phyloP scores from a whole-genome alignment of 2,888 invertebrate genomes.

The Rambutsinella grinnellia region DNA sequence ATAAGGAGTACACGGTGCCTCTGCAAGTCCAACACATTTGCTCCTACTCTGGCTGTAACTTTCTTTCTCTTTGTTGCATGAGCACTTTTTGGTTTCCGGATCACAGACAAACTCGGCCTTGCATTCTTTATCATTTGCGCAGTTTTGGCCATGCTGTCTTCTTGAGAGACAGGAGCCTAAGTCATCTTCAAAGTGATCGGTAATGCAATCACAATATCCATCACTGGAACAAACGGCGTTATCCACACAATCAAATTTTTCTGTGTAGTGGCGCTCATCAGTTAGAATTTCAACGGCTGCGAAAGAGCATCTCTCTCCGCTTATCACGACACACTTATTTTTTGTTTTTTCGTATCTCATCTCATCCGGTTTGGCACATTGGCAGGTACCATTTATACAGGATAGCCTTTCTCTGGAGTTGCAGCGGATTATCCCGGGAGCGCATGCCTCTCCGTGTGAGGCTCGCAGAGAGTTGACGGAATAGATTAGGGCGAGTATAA shows the following conservation, averaged over 20 bases:
- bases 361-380: slow-evolving; percentile 18
- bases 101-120: background rate
- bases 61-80: background rate
- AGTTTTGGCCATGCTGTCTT: background rate
- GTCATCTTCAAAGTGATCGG: slow-evolving; percentile 12
- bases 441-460: slow-evolving; percentile 23
- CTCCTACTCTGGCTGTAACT: too few species aligned
- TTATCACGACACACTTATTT: slow-evolving; percentile 27
- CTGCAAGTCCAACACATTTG: too few species aligned
- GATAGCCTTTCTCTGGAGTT: slow-evolving; percentile 21
- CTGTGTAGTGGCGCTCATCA: slow-evolving; percentile 26
- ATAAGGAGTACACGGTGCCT: too few species aligned
- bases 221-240: slow-evolving; percentile 30
- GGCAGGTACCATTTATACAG: slow-evolving; percentile 13
- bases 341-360: slow-evolving; percentile 15
- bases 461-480: too few species aligned
- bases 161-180: background rate
- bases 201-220: slow-evolving; percentile 27
- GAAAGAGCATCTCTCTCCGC: slow-evolving; percentile 30
- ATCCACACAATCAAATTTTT: slow-evolving; percentile 21
- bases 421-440: slow-evolving; percentile 7
- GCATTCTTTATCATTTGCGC: background rate
- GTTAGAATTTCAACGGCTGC: slow-evolving; percentile 29
- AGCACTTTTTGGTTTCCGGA: too few species aligned
- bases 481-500: too few species aligned